phyloP scores from a whole-genome alignment of 2,113 vertebrate species.

The Nycticorax nycticorax region DNA sequence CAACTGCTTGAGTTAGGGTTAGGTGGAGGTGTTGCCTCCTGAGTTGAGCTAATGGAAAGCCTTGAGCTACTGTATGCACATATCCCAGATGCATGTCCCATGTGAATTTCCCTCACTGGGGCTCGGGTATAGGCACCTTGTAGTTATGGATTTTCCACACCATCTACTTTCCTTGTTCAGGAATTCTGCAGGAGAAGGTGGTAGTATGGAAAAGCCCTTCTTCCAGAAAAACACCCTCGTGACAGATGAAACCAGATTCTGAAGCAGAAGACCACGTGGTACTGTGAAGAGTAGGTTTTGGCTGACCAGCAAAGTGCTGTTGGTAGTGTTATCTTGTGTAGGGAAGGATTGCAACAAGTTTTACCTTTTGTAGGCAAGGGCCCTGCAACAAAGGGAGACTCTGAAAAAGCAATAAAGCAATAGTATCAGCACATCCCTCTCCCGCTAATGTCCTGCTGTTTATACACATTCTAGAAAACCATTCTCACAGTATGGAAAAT shows the following conservation, averaged over 20 bases:
- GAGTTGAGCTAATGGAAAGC: background rate
- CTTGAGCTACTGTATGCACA: no score
- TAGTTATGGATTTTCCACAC: background rate
- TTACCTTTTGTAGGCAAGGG: background rate
- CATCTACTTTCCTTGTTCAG: background rate
- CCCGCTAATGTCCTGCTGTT: background rate
- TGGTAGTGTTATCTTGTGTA: background rate
- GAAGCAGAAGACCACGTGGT: background rate
- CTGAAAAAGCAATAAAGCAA: background rate
- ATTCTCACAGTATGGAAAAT: conserved; percentile 5
- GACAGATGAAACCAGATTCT: background rate
- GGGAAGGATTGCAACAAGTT: background rate
- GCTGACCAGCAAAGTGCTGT: background rate
- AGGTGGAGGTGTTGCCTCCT: background rate
- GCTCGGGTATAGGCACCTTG: background rate
- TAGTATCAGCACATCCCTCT: background rate
- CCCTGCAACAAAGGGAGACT: background rate
- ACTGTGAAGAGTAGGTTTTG: background rate
- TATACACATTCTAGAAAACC: background rate
- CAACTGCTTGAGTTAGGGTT: background rate
- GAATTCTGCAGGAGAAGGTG: background rate
- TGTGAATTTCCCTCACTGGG: background rate
- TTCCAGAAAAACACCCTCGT: background rate
- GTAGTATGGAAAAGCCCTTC: background rate
- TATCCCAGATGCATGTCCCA: background rate